Conservation (phyloP, 2,113 vertebrate species). For the Periophthalmodon schlosseri region DNA sequence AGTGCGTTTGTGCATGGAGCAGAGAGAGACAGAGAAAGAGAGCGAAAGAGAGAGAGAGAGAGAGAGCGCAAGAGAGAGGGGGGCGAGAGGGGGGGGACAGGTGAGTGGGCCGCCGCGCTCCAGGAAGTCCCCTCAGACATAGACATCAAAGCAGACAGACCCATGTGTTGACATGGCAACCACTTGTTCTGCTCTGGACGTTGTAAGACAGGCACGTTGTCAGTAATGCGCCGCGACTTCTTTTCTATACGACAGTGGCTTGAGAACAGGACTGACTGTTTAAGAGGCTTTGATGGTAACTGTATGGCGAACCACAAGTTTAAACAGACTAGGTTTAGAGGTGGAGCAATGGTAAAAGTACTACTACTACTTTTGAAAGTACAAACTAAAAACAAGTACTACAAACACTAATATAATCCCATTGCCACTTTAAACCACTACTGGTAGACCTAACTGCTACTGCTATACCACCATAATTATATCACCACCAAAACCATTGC, state of each 20-base stretch:
- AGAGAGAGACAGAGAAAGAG: constrained; percentile 21
- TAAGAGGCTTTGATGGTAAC: constrained; percentile 43
- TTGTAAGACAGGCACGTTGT: constrained; percentile 25
- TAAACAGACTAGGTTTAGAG: background rate
- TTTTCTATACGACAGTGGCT: constrained; percentile 1
- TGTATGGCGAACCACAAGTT: background rate
- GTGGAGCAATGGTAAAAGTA: background rate
- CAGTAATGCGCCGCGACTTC: background rate
- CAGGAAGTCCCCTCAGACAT: constrained; percentile 59
- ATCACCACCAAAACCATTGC: background rate
- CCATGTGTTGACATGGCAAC: constrained; percentile 44
- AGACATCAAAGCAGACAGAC: constrained; percentile 63
- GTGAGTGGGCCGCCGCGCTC: constrained; percentile 58
- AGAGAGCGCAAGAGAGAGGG: too few relatives aligned
- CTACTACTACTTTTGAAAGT: background rate
- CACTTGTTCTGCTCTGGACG: constrained; percentile 37
- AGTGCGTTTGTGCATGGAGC: constrained; percentile 38
- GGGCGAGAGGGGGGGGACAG: constrained; percentile 62
- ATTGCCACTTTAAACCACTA: background rate
- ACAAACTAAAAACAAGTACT: background rate
- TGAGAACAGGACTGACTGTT: constrained; percentile 22
- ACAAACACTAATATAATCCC: too few relatives aligned
- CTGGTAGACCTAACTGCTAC: background rate
- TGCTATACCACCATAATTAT: background rate
- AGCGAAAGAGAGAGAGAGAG: background rate